Base-by-base conservation (phyloP, 92 coral and sea anemone genomes). In the Zoanthus sociatus region DNA sequence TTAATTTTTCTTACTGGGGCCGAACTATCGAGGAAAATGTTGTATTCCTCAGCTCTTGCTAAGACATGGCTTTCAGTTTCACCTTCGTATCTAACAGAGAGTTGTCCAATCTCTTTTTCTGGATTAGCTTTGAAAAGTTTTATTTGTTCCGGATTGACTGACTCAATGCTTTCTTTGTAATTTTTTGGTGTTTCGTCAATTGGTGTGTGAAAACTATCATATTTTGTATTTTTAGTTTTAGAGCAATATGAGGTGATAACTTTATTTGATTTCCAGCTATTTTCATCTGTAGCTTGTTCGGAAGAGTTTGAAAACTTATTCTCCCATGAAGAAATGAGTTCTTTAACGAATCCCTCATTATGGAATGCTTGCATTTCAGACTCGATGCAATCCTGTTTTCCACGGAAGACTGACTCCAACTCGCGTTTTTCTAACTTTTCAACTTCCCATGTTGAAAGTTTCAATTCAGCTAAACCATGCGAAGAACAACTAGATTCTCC, bases 161-260 rank as follows among this genome's bases (percentile, higher is more conserved):
- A 81, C 60, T 81, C 76, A 46, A 67, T 64, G 2, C 6, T 26
- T 8, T 81, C 26, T 66, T 63, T 66, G 46, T 64, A 66, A 21
- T 64, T 47, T 64, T 46, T 66, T 48, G 85, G 76, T n/a, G 63
- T 13, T 63, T 81, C 46, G n/a, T 33, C 46, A 81, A 18, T 7
- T 64, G 85, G 85, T 3, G 85, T 64, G 26, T 81, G 46, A 67
- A 81, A 81, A 14, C 73, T 20, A 45, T 67, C 85, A 20, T 45
- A 46, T 13, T 81, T 81, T 9, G 26, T 66, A 9, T 67, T 45
- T 31, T 15, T 67, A 64, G 5, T 67, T 20, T 66, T 20, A 67
- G 75, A 46, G 66, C 47, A 54, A 77, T 53, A 16, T 37, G 73
- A 9, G 64, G 85, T 37, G 33, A 63, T 45, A 3, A 30, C 16